Evolutionary conservation across 2,797 vertebrate genomes (phyloP).

Genomic region (Salmo trutta): DNA sequence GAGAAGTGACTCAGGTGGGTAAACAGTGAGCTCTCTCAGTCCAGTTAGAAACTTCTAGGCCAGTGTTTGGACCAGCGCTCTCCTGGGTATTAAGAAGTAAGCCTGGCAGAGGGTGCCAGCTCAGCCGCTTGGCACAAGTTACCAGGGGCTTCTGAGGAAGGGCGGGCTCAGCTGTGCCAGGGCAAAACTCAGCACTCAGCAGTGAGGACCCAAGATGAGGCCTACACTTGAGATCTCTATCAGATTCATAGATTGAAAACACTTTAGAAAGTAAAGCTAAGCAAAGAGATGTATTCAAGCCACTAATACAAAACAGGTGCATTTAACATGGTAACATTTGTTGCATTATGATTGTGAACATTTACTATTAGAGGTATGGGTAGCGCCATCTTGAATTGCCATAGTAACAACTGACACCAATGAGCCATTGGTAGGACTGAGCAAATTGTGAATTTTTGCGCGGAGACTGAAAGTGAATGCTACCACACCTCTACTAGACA

Average conservation of each 20-base stretch:
- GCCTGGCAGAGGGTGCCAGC: not conserved
- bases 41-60: not conserved
- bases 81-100: conserved; percentile 2
- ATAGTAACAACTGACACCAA: too few relatives aligned
- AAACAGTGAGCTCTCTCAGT: not conserved
- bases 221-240: conserved; percentile 2
- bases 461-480: too few relatives aligned
- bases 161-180: not conserved
- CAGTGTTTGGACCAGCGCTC: conserved; percentile 11
- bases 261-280: too few relatives aligned
- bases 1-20: not conserved
- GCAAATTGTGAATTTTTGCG: too few relatives aligned
- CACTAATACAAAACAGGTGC: too few relatives aligned
- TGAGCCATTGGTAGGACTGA: too few relatives aligned
- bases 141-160: not conserved
- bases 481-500: too few relatives aligned
- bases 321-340: too few relatives aligned
- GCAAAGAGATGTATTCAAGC: too few relatives aligned
- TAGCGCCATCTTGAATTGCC: too few relatives aligned
- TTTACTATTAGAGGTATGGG: too few relatives aligned
- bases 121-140: not conserved
- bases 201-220: not conserved
- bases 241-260: not conserved
- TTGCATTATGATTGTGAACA: too few relatives aligned
- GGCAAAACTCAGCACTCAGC: not conserved